phyloP scores from a whole-genome alignment of 2,888 invertebrate genomes.

The Folsomia manolachei region DNA sequence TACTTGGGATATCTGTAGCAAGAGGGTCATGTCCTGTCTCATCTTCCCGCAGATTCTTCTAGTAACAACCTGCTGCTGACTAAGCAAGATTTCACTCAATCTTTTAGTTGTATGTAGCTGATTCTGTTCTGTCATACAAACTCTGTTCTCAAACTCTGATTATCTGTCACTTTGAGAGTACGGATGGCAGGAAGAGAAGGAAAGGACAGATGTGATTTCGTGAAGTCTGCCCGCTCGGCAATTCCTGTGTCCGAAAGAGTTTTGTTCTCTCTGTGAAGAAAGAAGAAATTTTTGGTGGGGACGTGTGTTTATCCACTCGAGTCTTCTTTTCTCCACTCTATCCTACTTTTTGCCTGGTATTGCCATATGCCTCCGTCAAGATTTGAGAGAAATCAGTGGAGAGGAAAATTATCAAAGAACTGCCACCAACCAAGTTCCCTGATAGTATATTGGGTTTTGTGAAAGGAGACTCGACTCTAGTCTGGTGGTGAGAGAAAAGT shows the following conservation, averaged over 20 bases:
- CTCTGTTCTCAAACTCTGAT: background rate
- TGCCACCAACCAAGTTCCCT: no score
- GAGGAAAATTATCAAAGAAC: no score
- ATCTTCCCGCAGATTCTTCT: background rate
- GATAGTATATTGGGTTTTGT: no score
- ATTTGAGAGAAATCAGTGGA: no score
- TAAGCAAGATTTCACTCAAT: conserved; percentile 6
- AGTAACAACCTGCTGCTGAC: conserved; percentile 22
- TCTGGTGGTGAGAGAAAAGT: no score
- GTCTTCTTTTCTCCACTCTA: background rate
- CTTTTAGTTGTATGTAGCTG: no score
- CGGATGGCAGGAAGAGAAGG: background rate
- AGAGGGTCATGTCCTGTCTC: background rate
- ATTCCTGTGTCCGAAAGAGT: background rate
- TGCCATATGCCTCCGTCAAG: no score
- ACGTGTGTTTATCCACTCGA: background rate
- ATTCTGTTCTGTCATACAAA: background rate
- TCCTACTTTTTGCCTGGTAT: no score
- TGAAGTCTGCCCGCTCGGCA: background rate
- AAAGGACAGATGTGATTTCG: conserved; percentile 9
- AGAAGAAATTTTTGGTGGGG: background rate
- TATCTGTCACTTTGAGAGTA: conserved; percentile 12
- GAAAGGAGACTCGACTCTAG: no score
- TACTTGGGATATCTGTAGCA: no score
- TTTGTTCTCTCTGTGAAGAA: background rate